Conservation (phyloP, 1,140 invertebrate species). For the Brachionus plicatilis region DNA sequence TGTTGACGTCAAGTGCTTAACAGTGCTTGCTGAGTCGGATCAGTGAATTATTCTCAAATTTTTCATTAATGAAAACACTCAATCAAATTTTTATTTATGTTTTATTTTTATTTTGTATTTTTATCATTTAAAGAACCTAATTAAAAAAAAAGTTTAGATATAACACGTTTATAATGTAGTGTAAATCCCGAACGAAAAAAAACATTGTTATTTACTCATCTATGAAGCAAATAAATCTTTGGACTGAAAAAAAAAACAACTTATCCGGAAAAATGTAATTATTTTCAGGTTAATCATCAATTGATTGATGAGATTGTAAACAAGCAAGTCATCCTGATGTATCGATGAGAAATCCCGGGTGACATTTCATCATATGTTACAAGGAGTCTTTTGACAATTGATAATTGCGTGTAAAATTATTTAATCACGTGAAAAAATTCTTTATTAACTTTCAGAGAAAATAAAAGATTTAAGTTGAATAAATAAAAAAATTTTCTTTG, state of each 20-base stretch:
- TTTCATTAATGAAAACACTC: neutral
- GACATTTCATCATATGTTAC: neutral
- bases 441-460: too few relatives aligned
- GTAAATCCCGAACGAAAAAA: neutral
- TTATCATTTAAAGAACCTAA: neutral
- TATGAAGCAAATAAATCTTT: neutral
- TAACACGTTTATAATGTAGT: neutral
- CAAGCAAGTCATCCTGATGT: neutral
- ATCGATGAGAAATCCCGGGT: neutral
- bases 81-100: neutral
- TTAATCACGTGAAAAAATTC: neutral
- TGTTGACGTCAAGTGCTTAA: neutral
- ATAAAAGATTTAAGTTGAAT: too few relatives aligned
- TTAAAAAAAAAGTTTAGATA: neutral
- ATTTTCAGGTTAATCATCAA: neutral
- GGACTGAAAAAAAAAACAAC: neutral
- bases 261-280: neutral
- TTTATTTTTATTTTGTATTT: neutral
- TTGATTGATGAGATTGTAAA: neutral
- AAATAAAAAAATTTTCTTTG: too few relatives aligned
- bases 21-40: neutral
- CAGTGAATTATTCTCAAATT: neutral
- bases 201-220: neutral
- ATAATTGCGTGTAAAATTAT: neutral
- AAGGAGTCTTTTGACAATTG: neutral